Evolutionary conservation across 1,140 invertebrate species (phyloP), one percentile per base, ranked within the genome.

Genomic region (Eciton burchellii): DNA sequence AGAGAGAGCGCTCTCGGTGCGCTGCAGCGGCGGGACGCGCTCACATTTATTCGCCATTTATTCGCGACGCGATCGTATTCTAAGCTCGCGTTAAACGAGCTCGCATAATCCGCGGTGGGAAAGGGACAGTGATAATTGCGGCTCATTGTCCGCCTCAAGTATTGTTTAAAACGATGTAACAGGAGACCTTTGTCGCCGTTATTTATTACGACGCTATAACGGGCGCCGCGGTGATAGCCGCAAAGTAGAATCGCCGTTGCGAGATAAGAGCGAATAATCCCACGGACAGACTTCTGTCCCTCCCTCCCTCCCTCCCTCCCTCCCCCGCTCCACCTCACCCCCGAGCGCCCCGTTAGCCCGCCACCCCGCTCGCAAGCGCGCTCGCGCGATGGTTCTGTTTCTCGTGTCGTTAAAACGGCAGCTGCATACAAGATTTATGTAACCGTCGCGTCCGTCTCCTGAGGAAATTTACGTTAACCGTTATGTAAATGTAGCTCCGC

Each of bases 41-140:
- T 70, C 77, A 45, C 63, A 72, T 72, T 84, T 84, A 84, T 86
- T 62, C 84, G 62, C 68, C 47, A 57, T 60, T 85, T 85, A 76
- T 86, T 76, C 62, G 63, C 84, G 56, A 71, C 56, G 71, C 71
- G 85, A 84, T 87, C 85, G 82, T 84, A 87, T 86, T 87, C 86
- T 65, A 87, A 74, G 59, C 72, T 62, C 82, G 57, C 81, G 85
- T 83, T 71, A 63, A 63, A 87, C 73, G 63, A 84, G 59, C 85
- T 84, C 71, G 85, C 85, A 56, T 84, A 87, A 87, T 84, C 84
- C 85, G 63, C 29, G 63, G 57, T 77, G 49, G 59, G 84, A 81
- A 83, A 82, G 47, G 26, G 47, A 54, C 71, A 60, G 86, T 81
- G 72, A 79, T 84, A 84, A 87, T 84, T 87, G 83, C 85, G 82